Conservation (phyloP, 2,888 invertebrate species). For the Acanthosepion pharaonis region DNA sequence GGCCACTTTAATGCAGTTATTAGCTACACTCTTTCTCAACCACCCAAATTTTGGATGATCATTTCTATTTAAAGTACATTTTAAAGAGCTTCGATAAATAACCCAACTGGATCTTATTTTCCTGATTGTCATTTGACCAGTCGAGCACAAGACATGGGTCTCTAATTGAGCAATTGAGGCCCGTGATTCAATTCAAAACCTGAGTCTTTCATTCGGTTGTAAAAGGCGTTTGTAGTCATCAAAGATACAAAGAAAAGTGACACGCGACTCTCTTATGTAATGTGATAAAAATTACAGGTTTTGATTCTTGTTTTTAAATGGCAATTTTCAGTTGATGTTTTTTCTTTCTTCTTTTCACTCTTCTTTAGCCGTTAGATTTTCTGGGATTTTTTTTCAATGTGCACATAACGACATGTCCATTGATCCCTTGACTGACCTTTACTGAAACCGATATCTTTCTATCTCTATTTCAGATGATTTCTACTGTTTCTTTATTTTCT, state of each 20-base stretch:
- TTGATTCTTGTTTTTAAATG: no score
- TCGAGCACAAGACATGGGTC: background rate
- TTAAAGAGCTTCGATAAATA: background rate
- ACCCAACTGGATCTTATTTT: background rate
- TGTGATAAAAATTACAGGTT: background rate
- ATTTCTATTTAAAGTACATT: background rate
- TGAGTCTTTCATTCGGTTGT: background rate
- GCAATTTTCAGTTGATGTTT: no score
- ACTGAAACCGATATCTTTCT: no score
- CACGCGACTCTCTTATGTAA: background rate
- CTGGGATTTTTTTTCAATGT: no score
- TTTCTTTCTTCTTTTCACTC: no score
- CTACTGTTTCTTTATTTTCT: no score
- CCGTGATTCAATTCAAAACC: background rate
- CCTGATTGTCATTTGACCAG: background rate
- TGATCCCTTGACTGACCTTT: no score
- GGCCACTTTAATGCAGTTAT: background rate
- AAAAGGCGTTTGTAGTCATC: background rate
- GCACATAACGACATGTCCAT: no score
- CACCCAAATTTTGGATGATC: background rate
- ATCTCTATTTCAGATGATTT: no score
- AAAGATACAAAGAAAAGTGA: background rate
- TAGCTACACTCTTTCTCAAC: background rate
- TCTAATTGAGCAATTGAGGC: background rate
- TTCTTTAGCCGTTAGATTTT: no score